Conservation (phyloP, 2,113 vertebrate genomes). For the Myocastor coypus region DNA sequence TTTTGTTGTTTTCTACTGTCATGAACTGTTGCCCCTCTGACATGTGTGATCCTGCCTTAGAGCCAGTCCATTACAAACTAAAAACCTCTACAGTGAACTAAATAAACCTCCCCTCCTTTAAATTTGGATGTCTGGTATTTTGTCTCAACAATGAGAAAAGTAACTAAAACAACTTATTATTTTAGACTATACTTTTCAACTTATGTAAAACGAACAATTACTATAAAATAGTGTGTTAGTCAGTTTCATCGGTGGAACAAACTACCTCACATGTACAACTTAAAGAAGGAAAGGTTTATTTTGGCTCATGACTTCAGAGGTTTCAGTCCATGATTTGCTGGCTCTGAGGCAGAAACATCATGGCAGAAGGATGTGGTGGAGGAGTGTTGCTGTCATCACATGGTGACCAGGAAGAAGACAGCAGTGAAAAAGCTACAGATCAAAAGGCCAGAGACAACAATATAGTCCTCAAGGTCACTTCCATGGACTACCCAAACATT, state of each 20-base stretch:
- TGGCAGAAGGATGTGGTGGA: neutral
- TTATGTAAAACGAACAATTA: neutral
- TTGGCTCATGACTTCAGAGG: neutral
- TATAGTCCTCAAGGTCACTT: neutral
- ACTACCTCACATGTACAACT: neutral
- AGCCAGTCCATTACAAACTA: neutral
- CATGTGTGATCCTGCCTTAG: neutral
- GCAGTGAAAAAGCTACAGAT: too few relatives aligned
- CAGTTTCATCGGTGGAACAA: neutral
- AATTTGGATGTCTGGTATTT: neutral
- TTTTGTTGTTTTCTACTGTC: neutral
- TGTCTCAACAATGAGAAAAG: neutral
- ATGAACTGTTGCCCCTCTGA: neutral
- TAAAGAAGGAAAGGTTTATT: neutral
- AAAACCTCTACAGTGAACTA: neutral
- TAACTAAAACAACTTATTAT: neutral
- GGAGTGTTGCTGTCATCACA: neutral
- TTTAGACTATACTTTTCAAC: neutral
- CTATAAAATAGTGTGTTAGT: neutral
- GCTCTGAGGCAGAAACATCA: neutral
- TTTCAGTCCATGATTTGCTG: neutral
- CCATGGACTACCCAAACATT: neutral
- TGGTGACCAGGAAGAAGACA: neutral
- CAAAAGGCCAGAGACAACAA: neutral
- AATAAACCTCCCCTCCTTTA: neutral